Percentiles rank a stretch among this genome's conserved stretches.
Evolutionary conservation across 2,888 invertebrate species (phyloP).

Genomic region (Endomychus coccineus): DNA sequence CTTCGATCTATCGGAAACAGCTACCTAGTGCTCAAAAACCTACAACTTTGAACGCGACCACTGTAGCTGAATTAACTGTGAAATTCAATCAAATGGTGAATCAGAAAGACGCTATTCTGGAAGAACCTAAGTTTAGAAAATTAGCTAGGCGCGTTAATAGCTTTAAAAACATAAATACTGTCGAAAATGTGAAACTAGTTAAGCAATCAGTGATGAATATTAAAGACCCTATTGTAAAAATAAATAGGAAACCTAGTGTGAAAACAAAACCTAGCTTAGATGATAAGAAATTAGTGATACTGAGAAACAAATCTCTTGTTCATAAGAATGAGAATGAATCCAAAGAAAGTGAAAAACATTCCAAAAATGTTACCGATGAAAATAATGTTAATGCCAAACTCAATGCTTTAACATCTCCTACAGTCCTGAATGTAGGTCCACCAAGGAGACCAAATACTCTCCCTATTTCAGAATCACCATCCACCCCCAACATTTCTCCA

Average conservation of each 20-base stretch:
- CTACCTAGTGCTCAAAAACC: slow-evolving; percentile 42
- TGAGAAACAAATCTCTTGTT: too few relatives aligned
- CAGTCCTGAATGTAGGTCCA: too few relatives aligned
- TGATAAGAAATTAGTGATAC: too few relatives aligned
- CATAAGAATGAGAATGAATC: slow-evolving; percentile 19
- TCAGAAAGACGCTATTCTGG: slow-evolving; percentile 44
- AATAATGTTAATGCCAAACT: too few relatives aligned
- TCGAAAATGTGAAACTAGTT: slow-evolving; percentile 23
- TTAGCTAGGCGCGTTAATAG: slow-evolving; percentile 46
- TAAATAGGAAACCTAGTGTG: slow-evolving; percentile 45
- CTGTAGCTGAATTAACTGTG: slow-evolving; percentile 61
- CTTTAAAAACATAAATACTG: slow-evolving; percentile 24
- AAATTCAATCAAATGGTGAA: slow-evolving; percentile 61
- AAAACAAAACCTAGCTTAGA: slow-evolving; percentile 43
- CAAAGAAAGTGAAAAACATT: too few relatives aligned
- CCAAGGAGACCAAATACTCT: slow-evolving; percentile 7
- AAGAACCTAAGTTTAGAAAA: slow-evolving; percentile 48
- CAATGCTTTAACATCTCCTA: too few relatives aligned
- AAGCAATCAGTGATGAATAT: slow-evolving; percentile 29
- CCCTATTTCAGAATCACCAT: slow-evolving; percentile 39
- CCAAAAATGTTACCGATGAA: too few relatives aligned
- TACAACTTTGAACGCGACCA: slow-evolving; percentile 49
- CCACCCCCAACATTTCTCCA: too few relatives aligned
- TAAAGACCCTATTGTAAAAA: slow-evolving; percentile 40
- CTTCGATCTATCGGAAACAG: slow-evolving; percentile 45